Percentiles rank a stretch among this genome's conserved stretches.
phyloP scores from a whole-genome alignment of 2,888 invertebrate species.

The Cordylochernes scorpioides region DNA sequence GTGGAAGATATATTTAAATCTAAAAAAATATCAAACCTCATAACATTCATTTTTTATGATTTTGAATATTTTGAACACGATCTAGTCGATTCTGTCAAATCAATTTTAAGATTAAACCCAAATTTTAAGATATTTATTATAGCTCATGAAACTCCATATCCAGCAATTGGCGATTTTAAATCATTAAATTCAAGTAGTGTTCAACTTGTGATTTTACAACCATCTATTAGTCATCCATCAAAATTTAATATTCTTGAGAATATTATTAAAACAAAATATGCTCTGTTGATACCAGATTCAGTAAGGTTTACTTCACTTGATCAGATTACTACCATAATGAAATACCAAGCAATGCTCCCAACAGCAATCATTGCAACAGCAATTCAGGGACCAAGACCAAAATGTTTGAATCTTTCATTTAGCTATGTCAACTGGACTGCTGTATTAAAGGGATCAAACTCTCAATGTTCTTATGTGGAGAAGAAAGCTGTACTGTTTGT shows the following conservation, averaged over 20 bases:
- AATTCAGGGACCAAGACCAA: slow-evolving; percentile 26
- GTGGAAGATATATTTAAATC: too few species aligned
- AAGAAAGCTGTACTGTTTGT: slow-evolving; percentile 45
- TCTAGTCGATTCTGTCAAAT: slow-evolving; percentile 43
- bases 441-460: too few species aligned
- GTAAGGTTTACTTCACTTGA: slow-evolving; percentile 36
- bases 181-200: slow-evolving; percentile 22
- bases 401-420: too few species aligned
- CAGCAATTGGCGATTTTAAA: slow-evolving; percentile 35
- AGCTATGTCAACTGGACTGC: too few species aligned
- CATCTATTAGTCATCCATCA: slow-evolving; percentile 11
- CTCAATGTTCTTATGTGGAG: slow-evolving; percentile 23
- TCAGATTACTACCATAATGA: slow-evolving; percentile 34
- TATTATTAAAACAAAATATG: slow-evolving; percentile 31
- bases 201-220: slow-evolving; percentile 16
- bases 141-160: slow-evolving; percentile 47
- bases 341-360: slow-evolving; percentile 24
- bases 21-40: not conserved
- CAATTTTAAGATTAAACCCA: slow-evolving; percentile 40
- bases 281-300: slow-evolving; percentile 52
- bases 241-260: slow-evolving; percentile 15
- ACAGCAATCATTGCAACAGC: slow-evolving; percentile 26
- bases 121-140: slow-evolving; percentile 44
- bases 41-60: slow-evolving; percentile 40
- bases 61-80: slow-evolving; percentile 67